Base-by-base conservation (phyloP, 2,113 vertebrate genomes). In the Ursus arctos region DNA sequence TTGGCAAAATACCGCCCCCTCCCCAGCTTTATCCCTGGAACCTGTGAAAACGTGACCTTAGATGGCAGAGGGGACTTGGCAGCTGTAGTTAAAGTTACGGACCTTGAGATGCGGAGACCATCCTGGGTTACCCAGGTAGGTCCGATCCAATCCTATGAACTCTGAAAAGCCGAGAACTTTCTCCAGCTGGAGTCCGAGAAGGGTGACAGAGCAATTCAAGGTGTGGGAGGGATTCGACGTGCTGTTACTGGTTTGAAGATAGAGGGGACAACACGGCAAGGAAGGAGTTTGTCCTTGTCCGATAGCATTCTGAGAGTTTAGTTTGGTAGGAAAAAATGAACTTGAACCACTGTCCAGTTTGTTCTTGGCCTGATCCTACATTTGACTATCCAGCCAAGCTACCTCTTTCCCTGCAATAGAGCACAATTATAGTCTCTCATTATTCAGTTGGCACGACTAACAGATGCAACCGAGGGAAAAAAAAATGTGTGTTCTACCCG, bases 101-200 rank as follows among this genome's bases (percentile, higher is more conserved):
- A 84, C 15, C 16, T 88, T 94, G 15, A 88, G 22, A 28, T 40
- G 63, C 43, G 53, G 16, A 91, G 57, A 86, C 7, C 79, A 74
- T 55, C 22, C n/a, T 51, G 28, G 40, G 88, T 97, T 88, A 88
- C 67, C 65, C 36, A 87, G 31, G 26, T 36, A 81, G 63, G 43
- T 13, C 24, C 22, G 69, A 43, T 82, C 21, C 92, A 83, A 92
- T 82, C 26, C 11, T 36, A 74, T 55, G 51, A 95, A 6, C 43
- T 76, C 77, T 98, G 88, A 59, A 90, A 93, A 95, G 43, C 43
- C 59, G 57, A 55, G 14, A 86, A 88, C 59, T 47, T 88, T 91
- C 65, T 92, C 77, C 22, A 91, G 51, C n/a, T 65, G 59, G 59
- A 67, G 40, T 82, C 24, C 63, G 19, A 72, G 79, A 81, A 67